These are phyloP conservation scores for Orchesella cincta DNA, from an alignment of 1,140 invertebrate species.

Conservation along the genomic window DNA sequence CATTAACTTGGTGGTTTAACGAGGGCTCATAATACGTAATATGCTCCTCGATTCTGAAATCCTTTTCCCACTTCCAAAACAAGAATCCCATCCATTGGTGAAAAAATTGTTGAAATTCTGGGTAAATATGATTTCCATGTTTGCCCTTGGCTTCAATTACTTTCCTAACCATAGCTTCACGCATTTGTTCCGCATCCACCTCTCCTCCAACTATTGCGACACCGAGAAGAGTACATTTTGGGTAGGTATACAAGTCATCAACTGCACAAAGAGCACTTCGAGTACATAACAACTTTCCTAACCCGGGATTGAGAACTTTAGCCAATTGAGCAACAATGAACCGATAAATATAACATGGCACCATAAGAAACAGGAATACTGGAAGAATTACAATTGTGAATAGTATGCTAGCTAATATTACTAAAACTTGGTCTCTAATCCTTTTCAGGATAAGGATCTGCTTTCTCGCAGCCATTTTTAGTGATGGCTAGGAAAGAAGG, in stretches of 20 bases:
- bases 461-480: slow-evolving; percentile 9
- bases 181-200: background rate
- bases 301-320: slow-evolving; percentile 6
- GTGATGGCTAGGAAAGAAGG: background rate
- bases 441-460: slow-evolving; percentile 22
- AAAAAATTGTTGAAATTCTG: slow-evolving; percentile 28
- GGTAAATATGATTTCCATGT: slow-evolving; percentile 23
- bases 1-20: background rate
- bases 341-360: slow-evolving; percentile 30
- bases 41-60: slow-evolving; percentile 36
- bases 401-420: slow-evolving; percentile 22
- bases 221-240: slow-evolving; percentile 22
- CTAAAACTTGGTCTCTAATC: slow-evolving; percentile 8
- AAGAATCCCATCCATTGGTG: background rate
- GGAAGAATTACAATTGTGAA: slow-evolving; percentile 21
- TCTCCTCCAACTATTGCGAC: background rate
- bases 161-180: background rate
- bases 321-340: slow-evolving; percentile 1
- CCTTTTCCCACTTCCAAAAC: slow-evolving; percentile 37
- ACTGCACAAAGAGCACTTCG: slow-evolving; percentile 19
- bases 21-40: slow-evolving; percentile 9
- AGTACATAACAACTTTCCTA: slow-evolving; percentile 28
- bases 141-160: slow-evolving; percentile 18
- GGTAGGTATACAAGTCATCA: slow-evolving; percentile 13
- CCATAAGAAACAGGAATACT: slow-evolving; percentile 15